These are phyloP conservation scores for Saimiri boliviensis DNA, from an alignment of 2,113 vertebrate genomes.

Conservation along the genomic window DNA sequence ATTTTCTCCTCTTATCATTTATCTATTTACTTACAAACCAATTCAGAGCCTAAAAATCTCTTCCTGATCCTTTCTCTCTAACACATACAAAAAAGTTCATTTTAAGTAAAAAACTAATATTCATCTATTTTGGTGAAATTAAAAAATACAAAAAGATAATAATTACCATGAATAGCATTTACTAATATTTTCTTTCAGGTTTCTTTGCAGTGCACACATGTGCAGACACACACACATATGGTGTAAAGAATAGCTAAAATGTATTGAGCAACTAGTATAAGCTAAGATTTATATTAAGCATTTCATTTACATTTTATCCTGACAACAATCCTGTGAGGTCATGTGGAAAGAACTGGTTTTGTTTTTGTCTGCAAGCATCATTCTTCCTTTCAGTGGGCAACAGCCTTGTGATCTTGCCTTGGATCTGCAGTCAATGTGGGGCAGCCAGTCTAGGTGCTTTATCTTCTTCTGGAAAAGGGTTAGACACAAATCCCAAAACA, in stretches of 20 bases:
- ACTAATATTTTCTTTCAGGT: background rate
- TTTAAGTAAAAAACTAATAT: slow-evolving; percentile 1
- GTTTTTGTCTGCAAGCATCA: background rate
- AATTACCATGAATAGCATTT: background rate
- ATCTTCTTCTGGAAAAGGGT: background rate
- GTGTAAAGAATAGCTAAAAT: background rate
- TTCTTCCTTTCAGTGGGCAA: background rate
- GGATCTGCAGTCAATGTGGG: background rate
- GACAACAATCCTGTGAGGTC: background rate
- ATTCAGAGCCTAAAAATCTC: slow-evolving; percentile 16
- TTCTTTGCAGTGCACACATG: background rate
- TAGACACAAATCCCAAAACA: background rate
- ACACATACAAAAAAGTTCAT: background rate
- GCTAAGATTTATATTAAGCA: background rate
- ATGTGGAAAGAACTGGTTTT: background rate
- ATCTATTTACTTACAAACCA: background rate
- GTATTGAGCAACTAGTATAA: background rate
- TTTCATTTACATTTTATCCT: background rate
- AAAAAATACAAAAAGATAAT: background rate
- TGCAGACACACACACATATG: background rate
- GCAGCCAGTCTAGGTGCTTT: background rate
- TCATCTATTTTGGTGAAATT: background rate
- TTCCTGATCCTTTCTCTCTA: background rate
- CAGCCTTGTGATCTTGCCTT: background rate
- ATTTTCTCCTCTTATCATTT: background rate